Evolutionary conservation across 1,140 invertebrate species (phyloP).

Genomic region (Lethocerus indicus): DNA sequence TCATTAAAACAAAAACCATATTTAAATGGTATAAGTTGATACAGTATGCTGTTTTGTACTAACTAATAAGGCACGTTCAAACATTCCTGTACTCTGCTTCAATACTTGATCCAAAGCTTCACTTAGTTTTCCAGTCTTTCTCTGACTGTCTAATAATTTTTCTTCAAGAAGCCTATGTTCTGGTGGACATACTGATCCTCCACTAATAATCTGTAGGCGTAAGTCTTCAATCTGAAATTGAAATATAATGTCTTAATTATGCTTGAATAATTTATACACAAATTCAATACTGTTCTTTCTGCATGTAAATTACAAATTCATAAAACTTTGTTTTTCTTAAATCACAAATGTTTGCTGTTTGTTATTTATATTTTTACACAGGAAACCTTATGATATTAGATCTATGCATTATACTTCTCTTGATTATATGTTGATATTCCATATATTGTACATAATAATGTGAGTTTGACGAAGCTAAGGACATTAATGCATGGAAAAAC

Average conservation of each 20-base stretch:
- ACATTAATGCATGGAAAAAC: too few relatives aligned
- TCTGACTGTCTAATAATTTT: slow-evolving; percentile 32
- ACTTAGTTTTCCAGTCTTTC: slow-evolving; percentile 41
- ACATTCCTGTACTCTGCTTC: slow-evolving; percentile 8
- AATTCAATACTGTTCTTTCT: not conserved
- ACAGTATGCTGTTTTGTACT: too few relatives aligned
- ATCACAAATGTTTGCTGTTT: slow-evolving; percentile 30
- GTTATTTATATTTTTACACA: too few relatives aligned
- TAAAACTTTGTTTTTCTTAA: not conserved
- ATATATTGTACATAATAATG: too few relatives aligned
- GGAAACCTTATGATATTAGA: too few relatives aligned
- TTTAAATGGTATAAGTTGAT: too few relatives aligned
- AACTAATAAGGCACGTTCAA: slow-evolving; percentile 13
- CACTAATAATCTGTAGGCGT: slow-evolving; percentile 33
- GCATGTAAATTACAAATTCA: not conserved
- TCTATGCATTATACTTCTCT: too few relatives aligned
- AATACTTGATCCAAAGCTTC: slow-evolving; percentile 21
- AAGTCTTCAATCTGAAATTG: slow-evolving; percentile 36
- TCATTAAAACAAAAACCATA: too few relatives aligned
- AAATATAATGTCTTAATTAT: slow-evolving; percentile 21
- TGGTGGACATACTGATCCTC: slow-evolving; percentile 23
- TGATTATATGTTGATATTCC: too few relatives aligned
- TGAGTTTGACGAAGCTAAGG: too few relatives aligned
- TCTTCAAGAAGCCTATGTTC: slow-evolving; percentile 33
- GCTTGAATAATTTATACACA: not conserved